These are phyloP conservation scores for Cydia amplana DNA, from an alignment of 1,140 invertebrate species.

Conservation along the genomic window DNA sequence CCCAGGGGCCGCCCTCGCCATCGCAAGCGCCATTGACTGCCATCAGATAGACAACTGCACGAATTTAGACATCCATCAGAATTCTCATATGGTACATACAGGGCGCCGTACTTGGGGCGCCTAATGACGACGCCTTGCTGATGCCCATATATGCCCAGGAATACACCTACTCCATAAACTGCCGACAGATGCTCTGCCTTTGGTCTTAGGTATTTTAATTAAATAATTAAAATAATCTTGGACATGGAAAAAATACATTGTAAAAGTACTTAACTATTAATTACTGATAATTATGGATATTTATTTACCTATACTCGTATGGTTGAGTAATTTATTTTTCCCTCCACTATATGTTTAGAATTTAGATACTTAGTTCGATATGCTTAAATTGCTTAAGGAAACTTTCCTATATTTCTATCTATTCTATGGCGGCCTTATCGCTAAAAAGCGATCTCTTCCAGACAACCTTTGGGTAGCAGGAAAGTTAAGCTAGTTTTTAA, in stretches of 20 bases:
- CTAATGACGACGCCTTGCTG: conserved; percentile 19
- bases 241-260: neutral
- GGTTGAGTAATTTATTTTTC: too few relatives aligned
- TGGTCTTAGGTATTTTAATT: conserved; percentile 25
- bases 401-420: too few relatives aligned
- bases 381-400: too few relatives aligned
- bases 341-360: too few relatives aligned
- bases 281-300: too few relatives aligned
- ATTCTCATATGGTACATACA: conserved; percentile 15
- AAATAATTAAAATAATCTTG: conserved; percentile 17
- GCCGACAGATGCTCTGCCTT: neutral
- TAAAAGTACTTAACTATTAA: neutral
- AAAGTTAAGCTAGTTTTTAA: too few relatives aligned
- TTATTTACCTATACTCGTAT: too few relatives aligned
- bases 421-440: too few relatives aligned
- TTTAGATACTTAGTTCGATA: too few relatives aligned
- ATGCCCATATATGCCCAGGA: conserved; percentile 23
- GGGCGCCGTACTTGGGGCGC: neutral
- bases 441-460: too few relatives aligned
- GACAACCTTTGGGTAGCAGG: too few relatives aligned
- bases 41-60: neutral
- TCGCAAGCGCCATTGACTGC: conserved; percentile 55
- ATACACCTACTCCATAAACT: neutral
- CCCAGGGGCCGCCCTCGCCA: conserved; percentile 48
- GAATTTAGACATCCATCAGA: conserved; percentile 4